phyloP scores from a whole-genome alignment of 2,797 vertebrate species.

The Esox masquinongy region DNA sequence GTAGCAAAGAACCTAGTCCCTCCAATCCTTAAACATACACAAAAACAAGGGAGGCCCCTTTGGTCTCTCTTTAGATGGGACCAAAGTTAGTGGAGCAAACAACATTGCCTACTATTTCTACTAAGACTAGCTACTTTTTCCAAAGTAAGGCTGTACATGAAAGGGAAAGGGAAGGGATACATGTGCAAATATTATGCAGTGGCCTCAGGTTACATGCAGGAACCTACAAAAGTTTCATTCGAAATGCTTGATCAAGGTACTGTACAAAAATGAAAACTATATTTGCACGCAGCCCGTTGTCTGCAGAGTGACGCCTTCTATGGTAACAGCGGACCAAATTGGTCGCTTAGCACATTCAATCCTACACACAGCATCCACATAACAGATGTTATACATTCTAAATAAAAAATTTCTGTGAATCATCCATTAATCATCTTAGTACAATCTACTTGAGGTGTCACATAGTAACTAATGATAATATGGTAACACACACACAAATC shows the following conservation, averaged over 20 bases:
- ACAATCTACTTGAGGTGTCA: background rate
- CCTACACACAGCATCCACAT: background rate
- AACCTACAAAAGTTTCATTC: background rate
- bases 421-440: background rate
- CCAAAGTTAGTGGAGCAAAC: slow-evolving; percentile 54
- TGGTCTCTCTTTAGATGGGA: slow-evolving; percentile 45
- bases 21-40: slow-evolving; percentile 60
- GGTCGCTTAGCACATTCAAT: background rate
- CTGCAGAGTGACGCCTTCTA: background rate
- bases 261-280: background rate
- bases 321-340: background rate
- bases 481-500: too few relatives aligned
- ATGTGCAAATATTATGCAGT: background rate
- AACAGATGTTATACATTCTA: background rate
- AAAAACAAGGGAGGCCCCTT: slow-evolving; percentile 78
- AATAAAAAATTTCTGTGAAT: background rate
- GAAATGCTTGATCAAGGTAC: background rate
- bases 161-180: background rate
- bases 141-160: background rate
- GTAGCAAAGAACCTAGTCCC: slow-evolving; percentile 89
- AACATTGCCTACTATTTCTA: background rate
- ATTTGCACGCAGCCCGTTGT: background rate
- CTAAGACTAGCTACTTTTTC: background rate
- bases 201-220: background rate
- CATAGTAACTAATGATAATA: background rate